Base-by-base conservation (phyloP, 2,797 vertebrate species). In the Zalophus californianus region DNA sequence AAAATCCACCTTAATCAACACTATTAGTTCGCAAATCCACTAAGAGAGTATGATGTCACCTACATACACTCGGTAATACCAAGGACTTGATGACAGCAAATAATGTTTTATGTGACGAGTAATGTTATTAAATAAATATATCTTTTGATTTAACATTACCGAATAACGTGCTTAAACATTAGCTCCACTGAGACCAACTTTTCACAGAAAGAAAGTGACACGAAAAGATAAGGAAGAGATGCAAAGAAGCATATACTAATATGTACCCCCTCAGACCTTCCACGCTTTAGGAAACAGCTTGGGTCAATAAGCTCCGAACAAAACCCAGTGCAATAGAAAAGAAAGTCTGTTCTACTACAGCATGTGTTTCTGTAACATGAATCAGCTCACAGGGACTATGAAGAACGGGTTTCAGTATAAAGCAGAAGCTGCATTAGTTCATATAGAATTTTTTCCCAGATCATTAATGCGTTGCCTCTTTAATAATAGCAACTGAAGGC, bases 1-100 rank as follows among this genome's bases (percentile, higher is more conserved):
- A 96, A 97, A 95, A 92, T 91, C 82, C 60, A 88, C 66, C 48
- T 85, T 92, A 96, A 97, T 91, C 72, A 92, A 91, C 25, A 86
- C 66, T 62, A 66, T 91, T 92, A 94, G 94, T 79, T 52, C 96
- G 79, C 52, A 97, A 96, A 95, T 95, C 82, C 93, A 88, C 91
- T 86, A 95, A 92, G 64, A 94, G 44, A 94, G 54, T 58, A 58
- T 32, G 73, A 90, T 68, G 68, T 87, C 75, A 91, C 75, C 54
- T 86, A 70, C 27, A 93, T 20, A 68, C 1, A 68, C 27, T 94
- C n/a, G 88, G 62, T 79, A 54, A 91, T 48, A 62, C 80, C 90
- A 16, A 93, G 35, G 54, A 91, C 62, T 77, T 68, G 52, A 92
- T 80, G 48, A 92, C 15, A 95, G n/a, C 50, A 78, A 79, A 62